phyloP scores from a whole-genome alignment of 2,888 invertebrate species.

The Pocota personata region DNA sequence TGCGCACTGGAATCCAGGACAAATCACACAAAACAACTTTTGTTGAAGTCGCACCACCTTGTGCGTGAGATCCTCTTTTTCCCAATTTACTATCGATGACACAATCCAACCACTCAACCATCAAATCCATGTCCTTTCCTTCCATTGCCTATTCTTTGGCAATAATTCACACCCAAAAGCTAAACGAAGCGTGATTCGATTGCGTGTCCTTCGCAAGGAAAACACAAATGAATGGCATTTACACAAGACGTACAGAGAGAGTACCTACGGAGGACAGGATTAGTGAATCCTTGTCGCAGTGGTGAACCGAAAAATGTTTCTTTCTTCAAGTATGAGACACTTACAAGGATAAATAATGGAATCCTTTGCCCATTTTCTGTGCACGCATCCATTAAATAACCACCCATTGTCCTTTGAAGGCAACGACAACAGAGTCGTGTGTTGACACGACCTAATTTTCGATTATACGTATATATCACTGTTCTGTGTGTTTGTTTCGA shows the following conservation, averaged over 20 bases:
- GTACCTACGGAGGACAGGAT: conserved; percentile 39
- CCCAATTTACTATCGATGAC: conserved; percentile 43
- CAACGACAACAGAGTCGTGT: conserved; percentile 17
- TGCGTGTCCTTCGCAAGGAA: conserved; percentile 53
- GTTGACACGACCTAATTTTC: conserved; percentile 73
- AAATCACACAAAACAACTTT: conserved; percentile 33
- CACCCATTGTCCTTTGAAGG: conserved; percentile 63
- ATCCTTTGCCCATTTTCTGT: conserved; percentile 63
- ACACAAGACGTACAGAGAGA: conserved; percentile 26
- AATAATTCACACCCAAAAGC: conserved; percentile 72
- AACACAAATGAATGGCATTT: conserved; percentile 47
- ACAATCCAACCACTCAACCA: conserved; percentile 65
- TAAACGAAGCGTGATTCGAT: conserved; percentile 71
- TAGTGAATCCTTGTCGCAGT: conserved; percentile 64
- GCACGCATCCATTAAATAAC: conserved; percentile 73
- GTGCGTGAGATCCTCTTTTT: conserved; percentile 28
- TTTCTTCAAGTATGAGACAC: conserved; percentile 56
- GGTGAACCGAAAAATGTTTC: conserved; percentile 65
- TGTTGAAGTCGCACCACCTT: conserved; percentile 43
- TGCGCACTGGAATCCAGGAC: conserved; percentile 17
- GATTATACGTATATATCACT: conserved; percentile 60
- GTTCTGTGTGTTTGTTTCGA: conserved; percentile 25
- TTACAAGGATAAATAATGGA: conserved; percentile 68
- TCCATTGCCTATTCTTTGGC: conserved; percentile 36
- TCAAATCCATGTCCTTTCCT: conserved; percentile 61